These are phyloP conservation scores for Drosophila longiperda DNA, from an alignment of 2,888 invertebrate genomes.

Conservation along the genomic window DNA sequence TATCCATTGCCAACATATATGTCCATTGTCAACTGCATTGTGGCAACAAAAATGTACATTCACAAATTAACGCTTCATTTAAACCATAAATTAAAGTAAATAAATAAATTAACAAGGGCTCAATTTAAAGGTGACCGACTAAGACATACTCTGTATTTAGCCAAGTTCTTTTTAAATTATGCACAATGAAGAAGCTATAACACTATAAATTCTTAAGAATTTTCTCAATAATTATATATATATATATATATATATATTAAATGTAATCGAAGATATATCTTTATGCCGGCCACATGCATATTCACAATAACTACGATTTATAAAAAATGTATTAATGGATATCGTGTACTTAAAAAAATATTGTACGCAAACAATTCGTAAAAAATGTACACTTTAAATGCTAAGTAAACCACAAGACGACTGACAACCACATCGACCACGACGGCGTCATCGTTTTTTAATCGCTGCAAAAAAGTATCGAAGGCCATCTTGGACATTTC, in stretches of 20 bases:
- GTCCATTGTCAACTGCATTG: not conserved
- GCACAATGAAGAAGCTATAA: not conserved
- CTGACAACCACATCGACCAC: conserved; percentile 3
- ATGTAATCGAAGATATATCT: conserved; percentile 1
- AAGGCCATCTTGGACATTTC: conserved; percentile 79
- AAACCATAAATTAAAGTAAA: not conserved
- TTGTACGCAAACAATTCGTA: conserved; percentile 65
- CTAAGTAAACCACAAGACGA: conserved; percentile 55
- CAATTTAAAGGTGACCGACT: not conserved
- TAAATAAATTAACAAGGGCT: not conserved
- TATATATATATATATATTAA: not conserved
- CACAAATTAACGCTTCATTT: not conserved
- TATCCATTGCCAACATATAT: not conserved
- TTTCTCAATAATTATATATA: not conserved
- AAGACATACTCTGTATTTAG: not conserved
- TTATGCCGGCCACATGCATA: not conserved
- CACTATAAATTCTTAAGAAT: too few species aligned
- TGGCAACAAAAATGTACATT: not conserved
- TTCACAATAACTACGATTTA: not conserved
- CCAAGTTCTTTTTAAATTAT: not conserved
- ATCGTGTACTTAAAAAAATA: conserved; percentile 37
- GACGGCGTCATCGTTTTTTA: conserved; percentile 72
- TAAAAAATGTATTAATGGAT: conserved; percentile 1
- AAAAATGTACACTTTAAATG: conserved; percentile 63
- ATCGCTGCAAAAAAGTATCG: conserved; percentile 74